A percentile compares a stretch with the other conserved stretches of the same genome.
Conservation (phyloP, 2,888 invertebrate genomes). For the Amiota mariae region DNA sequence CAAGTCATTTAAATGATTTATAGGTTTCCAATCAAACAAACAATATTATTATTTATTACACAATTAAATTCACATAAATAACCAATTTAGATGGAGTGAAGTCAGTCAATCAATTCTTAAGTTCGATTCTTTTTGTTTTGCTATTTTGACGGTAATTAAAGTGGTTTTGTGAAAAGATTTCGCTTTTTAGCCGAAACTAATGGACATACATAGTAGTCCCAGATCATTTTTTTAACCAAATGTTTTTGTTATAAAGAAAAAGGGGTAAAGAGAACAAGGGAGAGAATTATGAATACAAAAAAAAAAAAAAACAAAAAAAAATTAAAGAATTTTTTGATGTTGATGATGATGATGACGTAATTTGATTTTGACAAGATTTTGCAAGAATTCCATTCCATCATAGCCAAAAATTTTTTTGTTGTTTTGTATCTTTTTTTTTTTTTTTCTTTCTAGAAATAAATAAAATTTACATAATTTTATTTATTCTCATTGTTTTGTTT, state of each 20-base stretch:
- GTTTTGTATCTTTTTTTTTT: not conserved
- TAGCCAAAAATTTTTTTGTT: not conserved
- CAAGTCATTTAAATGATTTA: not conserved
- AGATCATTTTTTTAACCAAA: too few relatives aligned
- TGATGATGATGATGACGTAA: too few relatives aligned
- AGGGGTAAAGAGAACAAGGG: not conserved
- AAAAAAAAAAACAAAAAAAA: too few relatives aligned
- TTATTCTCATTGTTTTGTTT: slow-evolving; percentile 52
- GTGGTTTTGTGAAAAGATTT: too few relatives aligned
- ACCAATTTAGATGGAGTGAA: not conserved
- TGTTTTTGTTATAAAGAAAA: too few relatives aligned
- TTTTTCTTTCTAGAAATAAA: slow-evolving; percentile 36
- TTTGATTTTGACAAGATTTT: too few relatives aligned
- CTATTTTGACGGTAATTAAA: too few relatives aligned
- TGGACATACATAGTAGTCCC: too few relatives aligned
- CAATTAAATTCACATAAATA: slow-evolving; percentile 3
- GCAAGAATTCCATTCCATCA: too few relatives aligned
- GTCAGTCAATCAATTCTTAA: too few relatives aligned
- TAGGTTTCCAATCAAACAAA: not conserved
- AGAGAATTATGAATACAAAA: not conserved
- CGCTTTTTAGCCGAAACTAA: too few relatives aligned
- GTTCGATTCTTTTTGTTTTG: too few relatives aligned
- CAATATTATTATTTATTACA: not conserved
- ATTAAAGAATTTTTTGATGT: not conserved
- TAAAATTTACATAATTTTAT: slow-evolving; percentile 60